Percentiles rank a stretch among this genome's conserved stretches.
These are phyloP conservation scores for Nibea coibor DNA, from an alignment of 2,113 vertebrate species.

Conservation along the genomic window DNA sequence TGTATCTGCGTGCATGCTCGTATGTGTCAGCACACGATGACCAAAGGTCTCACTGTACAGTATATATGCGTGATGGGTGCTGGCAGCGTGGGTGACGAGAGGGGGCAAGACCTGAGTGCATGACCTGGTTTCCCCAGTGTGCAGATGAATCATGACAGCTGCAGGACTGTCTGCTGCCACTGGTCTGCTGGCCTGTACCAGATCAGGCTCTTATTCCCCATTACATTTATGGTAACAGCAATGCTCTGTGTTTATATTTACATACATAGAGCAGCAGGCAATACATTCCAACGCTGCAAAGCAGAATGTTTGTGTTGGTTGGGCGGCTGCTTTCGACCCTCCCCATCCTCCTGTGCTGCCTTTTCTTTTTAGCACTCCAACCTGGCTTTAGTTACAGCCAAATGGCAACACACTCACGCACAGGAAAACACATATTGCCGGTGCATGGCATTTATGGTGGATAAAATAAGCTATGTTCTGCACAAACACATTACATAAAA, in stretches of 20 bases:
- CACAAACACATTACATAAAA: slow-evolving; percentile 44
- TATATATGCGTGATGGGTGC: slow-evolving; percentile 62
- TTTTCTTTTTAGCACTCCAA: slow-evolving; percentile 27
- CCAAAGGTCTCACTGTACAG: slow-evolving; percentile 56
- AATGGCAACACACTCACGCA: slow-evolving; percentile 7
- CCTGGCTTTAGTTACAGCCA: slow-evolving; percentile 17
- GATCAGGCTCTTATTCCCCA: slow-evolving; percentile 55
- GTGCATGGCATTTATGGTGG: slow-evolving; percentile 9
- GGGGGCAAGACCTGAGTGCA: slow-evolving; percentile 60
- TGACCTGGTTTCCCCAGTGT: slow-evolving; percentile 68
- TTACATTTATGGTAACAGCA: slow-evolving; percentile 71
- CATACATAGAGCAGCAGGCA: slow-evolving; percentile 63
- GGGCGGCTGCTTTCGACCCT: slow-evolving; percentile 15
- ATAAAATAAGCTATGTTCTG: slow-evolving; percentile 38
- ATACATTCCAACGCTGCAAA: slow-evolving; percentile 51
- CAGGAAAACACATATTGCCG: slow-evolving; percentile 31
- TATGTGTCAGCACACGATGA: slow-evolving; percentile 61
- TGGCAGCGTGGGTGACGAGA: slow-evolving; percentile 66
- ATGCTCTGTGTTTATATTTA: slow-evolving; percentile 72
- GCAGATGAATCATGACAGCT: slow-evolving; percentile 81
- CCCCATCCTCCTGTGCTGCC: slow-evolving; percentile 5
- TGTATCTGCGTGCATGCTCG: slow-evolving; percentile 5
- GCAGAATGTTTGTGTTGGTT: slow-evolving; percentile 42
- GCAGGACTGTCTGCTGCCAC: slow-evolving; percentile 74
- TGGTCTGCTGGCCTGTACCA: slow-evolving; percentile 53